These are phyloP conservation scores for Axea sp. DNA, from an alignment of 2,888 invertebrate species.

Conservation along the genomic window DNA sequence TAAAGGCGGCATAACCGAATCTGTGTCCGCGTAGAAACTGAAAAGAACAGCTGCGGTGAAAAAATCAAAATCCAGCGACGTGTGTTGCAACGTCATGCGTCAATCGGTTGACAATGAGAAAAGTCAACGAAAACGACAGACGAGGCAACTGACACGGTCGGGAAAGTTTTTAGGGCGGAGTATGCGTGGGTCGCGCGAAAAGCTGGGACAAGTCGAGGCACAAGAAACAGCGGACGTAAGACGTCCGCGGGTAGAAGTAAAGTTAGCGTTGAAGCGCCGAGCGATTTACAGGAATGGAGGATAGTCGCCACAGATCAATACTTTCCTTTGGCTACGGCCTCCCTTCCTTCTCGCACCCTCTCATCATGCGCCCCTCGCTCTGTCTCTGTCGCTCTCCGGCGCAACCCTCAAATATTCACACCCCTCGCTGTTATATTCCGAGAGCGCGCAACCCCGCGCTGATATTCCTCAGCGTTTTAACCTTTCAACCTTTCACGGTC, in stretches of 20 bases:
- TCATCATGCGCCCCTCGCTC: constrained; percentile 52
- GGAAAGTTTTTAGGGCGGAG: not conserved
- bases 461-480: constrained; percentile 27
- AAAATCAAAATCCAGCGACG: no score
- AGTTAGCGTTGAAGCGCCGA: constrained; percentile 67
- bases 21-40: no score
- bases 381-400: constrained; percentile 62
- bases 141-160: no score
- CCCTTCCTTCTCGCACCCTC: constrained; percentile 66
- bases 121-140: no score
- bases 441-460: constrained; percentile 31
- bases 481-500: constrained; percentile 52
- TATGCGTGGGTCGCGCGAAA: not conserved
- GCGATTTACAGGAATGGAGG: constrained; percentile 72
- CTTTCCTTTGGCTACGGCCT: constrained; percentile 77
- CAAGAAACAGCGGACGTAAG: not conserved
- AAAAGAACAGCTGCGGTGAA: no score
- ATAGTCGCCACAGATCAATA: constrained; percentile 79
- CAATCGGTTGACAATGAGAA: no score
- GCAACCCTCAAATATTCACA: constrained; percentile 72
- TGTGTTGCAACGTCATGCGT: no score
- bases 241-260: constrained; percentile 62
- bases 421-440: constrained; percentile 60
- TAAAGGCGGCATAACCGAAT: no score
- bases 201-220: not conserved